Evolutionary conservation across 2,113 vertebrate species (phyloP), one percentile per base, ranked within the genome.

Genomic region (Agelaius tricolor): DNA sequence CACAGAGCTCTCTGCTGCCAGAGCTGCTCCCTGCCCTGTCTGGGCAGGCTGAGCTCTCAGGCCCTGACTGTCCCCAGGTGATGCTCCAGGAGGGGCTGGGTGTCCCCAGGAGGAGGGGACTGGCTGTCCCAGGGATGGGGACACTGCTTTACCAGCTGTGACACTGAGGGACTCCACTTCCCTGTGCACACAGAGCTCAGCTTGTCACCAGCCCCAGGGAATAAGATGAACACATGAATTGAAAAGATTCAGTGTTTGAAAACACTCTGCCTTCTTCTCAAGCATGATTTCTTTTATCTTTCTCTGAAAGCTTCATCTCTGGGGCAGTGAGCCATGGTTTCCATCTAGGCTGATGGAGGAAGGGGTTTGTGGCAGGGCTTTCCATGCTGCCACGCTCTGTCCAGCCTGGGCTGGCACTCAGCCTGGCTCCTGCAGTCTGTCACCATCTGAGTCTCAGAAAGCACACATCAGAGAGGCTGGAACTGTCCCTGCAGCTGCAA

Each of bases 1-100:
- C 98, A n/a, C 97, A 97, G 91, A 98, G 98, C 93, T 95, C 81
- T 86, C 98, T 2, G 23, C 96, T 66, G 92, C 96, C 87, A 62
- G 90, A 55, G 15, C 39, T 20, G 69, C 93, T 13, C 81, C 62
- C 16, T 47, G 52, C 44, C 77, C 54, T 88, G 94, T 77, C 47
- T 54, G 6, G 16, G 41, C 65, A 88, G 73, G 57, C 57, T 37
- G 21, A 47, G 67, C 30, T 2, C 41, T 16, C 6, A 51, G 20
- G 27, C 7, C 3, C 2, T 39, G 26, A 30, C 2, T 26, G 85
- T 15, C 30, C 30, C 27, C 52, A 28, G 24, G 1, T 7, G 26
- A 27, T 2, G 11, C 66, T 69, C 22, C 15, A 14, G 6, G 33
- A 26, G 76, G 28, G n/a, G 7, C 3, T 8, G 46, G 21, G 15